phyloP scores from a whole-genome alignment of 37 sponge, comb jelly and placozoan genomes.

The Dysidea cf. avara region DNA sequence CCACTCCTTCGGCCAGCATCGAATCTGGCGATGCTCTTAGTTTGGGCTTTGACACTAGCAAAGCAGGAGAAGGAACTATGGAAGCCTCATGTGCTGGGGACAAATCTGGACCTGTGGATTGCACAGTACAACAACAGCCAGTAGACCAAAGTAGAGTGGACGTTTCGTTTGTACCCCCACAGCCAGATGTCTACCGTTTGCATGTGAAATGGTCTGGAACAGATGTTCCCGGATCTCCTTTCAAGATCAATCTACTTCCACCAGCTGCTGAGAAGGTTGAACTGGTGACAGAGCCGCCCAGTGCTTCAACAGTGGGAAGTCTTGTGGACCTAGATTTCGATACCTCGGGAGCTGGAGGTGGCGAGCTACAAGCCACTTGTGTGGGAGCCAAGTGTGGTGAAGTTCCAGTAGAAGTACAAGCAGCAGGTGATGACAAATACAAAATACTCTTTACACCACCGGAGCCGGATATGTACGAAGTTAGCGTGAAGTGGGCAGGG shows the following conservation, averaged over 20 bases:
- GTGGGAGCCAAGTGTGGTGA: conserved; percentile 56
- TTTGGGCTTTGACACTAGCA: conserved; percentile 19
- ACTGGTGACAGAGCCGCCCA: conserved; percentile 42
- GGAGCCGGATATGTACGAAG: too few relatives aligned
- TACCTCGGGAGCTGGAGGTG: conserved; percentile 48
- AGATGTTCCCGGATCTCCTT: conserved; percentile 58
- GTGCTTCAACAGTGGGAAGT: conserved; percentile 29
- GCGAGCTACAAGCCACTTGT: conserved; percentile 44
- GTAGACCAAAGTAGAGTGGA: conserved; percentile 26
- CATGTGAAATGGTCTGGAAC: conserved; percentile 22
- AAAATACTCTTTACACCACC: too few relatives aligned
- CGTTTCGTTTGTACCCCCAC: conserved; percentile 42
- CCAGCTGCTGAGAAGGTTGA: conserved; percentile 43
- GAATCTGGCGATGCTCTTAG: conserved; percentile 47
- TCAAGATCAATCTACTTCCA: conserved; percentile 45
- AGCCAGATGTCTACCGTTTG: conserved; percentile 36
- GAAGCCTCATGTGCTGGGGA: conserved; percentile 50
- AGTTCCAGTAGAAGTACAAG: too few relatives aligned
- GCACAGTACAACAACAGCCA: conserved; percentile 28
- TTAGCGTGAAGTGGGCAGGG: too few relatives aligned
- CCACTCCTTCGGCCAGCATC: conserved; percentile 23
- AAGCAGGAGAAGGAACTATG: conserved; percentile 57
- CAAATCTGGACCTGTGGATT: conserved; percentile 8
- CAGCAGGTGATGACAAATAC: too few relatives aligned
- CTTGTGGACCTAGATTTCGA: conserved; percentile 43